A percentile compares a stretch with the other conserved stretches of the same genome.
These are phyloP conservation scores for Chalcosyrphus nemorum DNA, from an alignment of 2,888 invertebrate species.

Conservation along the genomic window DNA sequence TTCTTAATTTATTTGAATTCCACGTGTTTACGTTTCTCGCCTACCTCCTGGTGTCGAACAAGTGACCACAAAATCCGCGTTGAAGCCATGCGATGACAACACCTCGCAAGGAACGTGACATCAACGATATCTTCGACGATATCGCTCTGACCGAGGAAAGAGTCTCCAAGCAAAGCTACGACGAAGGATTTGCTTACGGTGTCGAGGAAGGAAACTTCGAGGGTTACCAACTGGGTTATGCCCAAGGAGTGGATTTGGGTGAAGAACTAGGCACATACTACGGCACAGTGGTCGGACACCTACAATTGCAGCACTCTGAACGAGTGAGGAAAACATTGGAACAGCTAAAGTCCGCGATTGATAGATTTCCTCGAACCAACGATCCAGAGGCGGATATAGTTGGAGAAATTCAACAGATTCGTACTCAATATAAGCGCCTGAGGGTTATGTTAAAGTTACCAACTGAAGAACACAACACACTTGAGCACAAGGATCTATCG, in stretches of 20 bases:
- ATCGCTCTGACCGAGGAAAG: slow-evolving; percentile 88
- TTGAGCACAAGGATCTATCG: slow-evolving; percentile 76
- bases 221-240: slow-evolving; percentile 88
- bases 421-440: slow-evolving; percentile 87
- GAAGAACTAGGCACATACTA: slow-evolving; percentile 90
- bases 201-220: slow-evolving; percentile 84
- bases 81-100: slow-evolving; percentile 49
- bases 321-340: slow-evolving; percentile 84
- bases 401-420: slow-evolving; percentile 85
- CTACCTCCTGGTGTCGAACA: background rate
- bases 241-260: slow-evolving; percentile 89
- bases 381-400: slow-evolving; percentile 86
- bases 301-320: slow-evolving; percentile 82
- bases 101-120: slow-evolving; percentile 84
- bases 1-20: background rate
- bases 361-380: slow-evolving; percentile 86
- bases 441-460: slow-evolving; percentile 84
- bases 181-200: slow-evolving; percentile 87
- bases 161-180: slow-evolving; percentile 85
- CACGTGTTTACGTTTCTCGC: background rate
- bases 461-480: slow-evolving; percentile 22
- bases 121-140: slow-evolving; percentile 89
- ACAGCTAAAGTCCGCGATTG: slow-evolving; percentile 85
- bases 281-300: slow-evolving; percentile 84
- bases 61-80: background rate